These are phyloP conservation scores for Camelus dromedarius DNA, from an alignment of 2,113 vertebrate genomes.

Conservation along the genomic window DNA sequence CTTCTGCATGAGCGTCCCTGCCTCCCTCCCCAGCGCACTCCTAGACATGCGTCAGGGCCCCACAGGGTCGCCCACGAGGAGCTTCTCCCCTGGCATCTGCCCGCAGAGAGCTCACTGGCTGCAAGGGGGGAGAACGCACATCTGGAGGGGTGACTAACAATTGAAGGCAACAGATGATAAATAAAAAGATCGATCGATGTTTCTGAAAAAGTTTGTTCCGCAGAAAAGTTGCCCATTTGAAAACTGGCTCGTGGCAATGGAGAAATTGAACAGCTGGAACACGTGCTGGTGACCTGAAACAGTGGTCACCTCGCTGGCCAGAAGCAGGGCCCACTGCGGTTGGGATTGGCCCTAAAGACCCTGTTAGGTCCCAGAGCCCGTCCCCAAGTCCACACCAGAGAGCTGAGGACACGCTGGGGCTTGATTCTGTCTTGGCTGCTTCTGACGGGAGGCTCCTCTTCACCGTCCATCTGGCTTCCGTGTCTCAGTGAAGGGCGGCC, in stretches of 20 bases:
- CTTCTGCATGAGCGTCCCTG: accelerated
- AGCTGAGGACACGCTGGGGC: too few species aligned
- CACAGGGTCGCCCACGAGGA: accelerated
- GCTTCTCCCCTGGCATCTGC: neutral
- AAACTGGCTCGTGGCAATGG: accelerated
- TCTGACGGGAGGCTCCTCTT: neutral
- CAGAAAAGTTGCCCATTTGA: neutral
- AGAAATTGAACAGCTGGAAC: neutral
- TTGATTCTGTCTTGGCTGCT: neutral
- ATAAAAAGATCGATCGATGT: too few species aligned
- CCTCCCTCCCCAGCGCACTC: neutral
- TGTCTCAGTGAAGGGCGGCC: neutral
- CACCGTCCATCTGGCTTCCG: neutral
- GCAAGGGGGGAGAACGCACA: too few species aligned
- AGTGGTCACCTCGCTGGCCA: neutral
- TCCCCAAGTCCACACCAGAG: neutral
- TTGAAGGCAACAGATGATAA: neutral
- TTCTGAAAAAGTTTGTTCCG: too few species aligned
- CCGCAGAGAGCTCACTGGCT: neutral
- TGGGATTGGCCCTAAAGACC: neutral
- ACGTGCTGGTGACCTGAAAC: too few species aligned
- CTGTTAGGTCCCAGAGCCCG: accelerated
- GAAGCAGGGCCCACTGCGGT: accelerated
- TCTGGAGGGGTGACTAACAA: too few species aligned
- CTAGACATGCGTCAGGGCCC: neutral